A percentile compares a stretch with the other conserved stretches of the same genome.
phyloP scores from a whole-genome alignment of 2,797 vertebrate genomes.

The Muscicapa striata region DNA sequence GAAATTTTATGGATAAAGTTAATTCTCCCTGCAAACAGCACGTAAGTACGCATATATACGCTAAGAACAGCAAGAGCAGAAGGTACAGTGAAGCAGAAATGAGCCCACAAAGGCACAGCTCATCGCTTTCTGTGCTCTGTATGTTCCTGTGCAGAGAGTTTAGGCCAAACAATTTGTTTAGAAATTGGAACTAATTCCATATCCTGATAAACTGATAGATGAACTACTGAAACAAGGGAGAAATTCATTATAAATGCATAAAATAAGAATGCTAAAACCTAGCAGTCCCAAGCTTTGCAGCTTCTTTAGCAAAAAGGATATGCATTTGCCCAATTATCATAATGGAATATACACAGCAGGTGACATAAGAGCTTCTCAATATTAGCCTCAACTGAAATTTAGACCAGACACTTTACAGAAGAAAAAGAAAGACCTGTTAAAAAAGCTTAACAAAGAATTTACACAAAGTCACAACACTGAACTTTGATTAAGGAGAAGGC shows the following conservation, averaged over 20 bases:
- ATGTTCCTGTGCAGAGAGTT: neutral
- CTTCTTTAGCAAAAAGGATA: neutral
- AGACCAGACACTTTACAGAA: conserved; percentile 3
- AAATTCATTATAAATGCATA: neutral
- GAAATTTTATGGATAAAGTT: neutral
- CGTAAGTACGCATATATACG: no score
- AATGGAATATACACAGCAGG: neutral
- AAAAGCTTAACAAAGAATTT: conserved; percentile 18
- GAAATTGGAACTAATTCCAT: neutral
- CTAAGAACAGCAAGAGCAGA: neutral
- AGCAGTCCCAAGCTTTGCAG: neutral
- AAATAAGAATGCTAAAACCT: neutral
- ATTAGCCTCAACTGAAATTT: neutral
- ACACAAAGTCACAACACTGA: conserved; percentile 26
- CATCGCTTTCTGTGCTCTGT: neutral
- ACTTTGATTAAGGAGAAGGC: conserved; percentile 1
- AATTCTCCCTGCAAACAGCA: neutral
- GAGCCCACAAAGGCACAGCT: neutral
- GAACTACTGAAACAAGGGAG: neutral
- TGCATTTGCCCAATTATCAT: neutral
- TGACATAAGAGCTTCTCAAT: no score
- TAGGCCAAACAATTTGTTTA: neutral
- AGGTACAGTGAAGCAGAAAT: neutral
- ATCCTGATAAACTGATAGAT: neutral
- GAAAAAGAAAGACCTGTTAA: neutral